These are phyloP conservation scores for Aphelinus atriplicis DNA, from an alignment of 1,140 invertebrate species.

Conservation along the genomic window DNA sequence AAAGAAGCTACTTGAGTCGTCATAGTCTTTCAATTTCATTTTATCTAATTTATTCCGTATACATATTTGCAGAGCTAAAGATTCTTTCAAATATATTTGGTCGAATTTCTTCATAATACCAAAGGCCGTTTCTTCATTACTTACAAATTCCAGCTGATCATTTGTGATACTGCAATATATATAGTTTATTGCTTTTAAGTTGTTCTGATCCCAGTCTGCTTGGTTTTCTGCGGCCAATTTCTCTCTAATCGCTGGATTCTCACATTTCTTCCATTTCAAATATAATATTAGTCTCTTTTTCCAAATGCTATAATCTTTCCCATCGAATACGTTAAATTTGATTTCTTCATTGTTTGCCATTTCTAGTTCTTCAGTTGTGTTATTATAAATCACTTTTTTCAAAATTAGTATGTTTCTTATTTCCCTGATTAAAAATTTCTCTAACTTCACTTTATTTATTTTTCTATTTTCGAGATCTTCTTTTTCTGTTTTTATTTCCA, in stretches of 20 bases:
- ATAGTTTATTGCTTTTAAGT: constrained; percentile 17
- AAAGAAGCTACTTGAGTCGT: constrained; percentile 20
- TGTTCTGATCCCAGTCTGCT: background rate
- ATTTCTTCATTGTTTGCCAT: background rate
- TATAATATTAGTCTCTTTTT: constrained; percentile 31
- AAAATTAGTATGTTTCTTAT: background rate
- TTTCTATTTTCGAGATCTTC: background rate
- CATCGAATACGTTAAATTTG: background rate
- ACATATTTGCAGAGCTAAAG: constrained; percentile 12
- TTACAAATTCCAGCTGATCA: constrained; percentile 27
- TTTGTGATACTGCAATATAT: constrained; percentile 29
- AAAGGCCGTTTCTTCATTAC: constrained; percentile 15
- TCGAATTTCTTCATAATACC: constrained; percentile 34
- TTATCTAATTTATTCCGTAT: constrained; percentile 22
- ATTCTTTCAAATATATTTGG: background rate
- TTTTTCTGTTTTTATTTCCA: background rate
- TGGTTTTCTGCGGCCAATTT: background rate
- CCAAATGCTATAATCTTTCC: constrained; percentile 17
- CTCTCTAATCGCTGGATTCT: background rate
- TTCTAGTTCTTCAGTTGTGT: background rate
- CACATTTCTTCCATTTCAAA: constrained; percentile 9
- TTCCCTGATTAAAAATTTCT: background rate
- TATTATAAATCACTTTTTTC: background rate
- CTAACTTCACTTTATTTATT: too few species aligned
- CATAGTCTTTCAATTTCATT: constrained; percentile 30